Percentiles rank a stretch among this genome's conserved stretches.
phyloP scores from a whole-genome alignment of 1,140 invertebrate species.

The fruit fly (Drosophila melanogaster) region DNA sequence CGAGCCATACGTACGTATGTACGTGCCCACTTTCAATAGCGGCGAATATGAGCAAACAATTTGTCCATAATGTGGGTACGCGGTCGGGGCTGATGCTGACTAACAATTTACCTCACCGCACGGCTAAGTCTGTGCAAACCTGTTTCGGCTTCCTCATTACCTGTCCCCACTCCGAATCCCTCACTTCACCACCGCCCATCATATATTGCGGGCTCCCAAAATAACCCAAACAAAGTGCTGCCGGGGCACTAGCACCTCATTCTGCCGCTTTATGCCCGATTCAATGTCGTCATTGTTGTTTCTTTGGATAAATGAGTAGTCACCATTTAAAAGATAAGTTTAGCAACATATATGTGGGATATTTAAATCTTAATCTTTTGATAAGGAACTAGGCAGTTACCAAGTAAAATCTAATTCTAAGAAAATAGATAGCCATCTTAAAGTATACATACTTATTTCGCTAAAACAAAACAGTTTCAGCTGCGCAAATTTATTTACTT shows the following conservation, averaged over 20 bases:
- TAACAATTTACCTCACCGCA: conserved; percentile 29
- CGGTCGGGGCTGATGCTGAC: conserved; percentile 19
- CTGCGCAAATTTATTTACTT: conserved; percentile 1
- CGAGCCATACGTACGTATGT: conserved; percentile 55
- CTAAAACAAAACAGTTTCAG: background rate
- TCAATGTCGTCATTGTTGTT: conserved; percentile 46
- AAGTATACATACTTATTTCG: background rate
- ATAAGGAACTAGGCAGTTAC: background rate
- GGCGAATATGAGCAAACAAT: conserved; percentile 61
- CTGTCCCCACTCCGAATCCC: conserved; percentile 11
- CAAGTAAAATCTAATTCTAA: background rate
- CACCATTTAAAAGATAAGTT: conserved; percentile 9
- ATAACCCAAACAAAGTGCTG: conserved; percentile 41
- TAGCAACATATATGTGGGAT: background rate
- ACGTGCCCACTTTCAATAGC: conserved; percentile 56
- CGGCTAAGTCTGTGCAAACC: conserved; percentile 34
- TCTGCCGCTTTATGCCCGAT: conserved; percentile 23
- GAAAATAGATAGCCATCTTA: background rate
- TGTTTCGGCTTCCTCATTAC: conserved; percentile 48
- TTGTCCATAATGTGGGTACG: conserved; percentile 62
- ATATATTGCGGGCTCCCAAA: conserved; percentile 34
- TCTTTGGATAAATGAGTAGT: conserved; percentile 29
- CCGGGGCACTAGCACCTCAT: conserved; percentile 34
- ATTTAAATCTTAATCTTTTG: background rate
- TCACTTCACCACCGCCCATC: conserved; percentile 13